These are phyloP conservation scores for Bovichtus diacanthus DNA, from an alignment of 2,797 vertebrate species.

Conservation along the genomic window DNA sequence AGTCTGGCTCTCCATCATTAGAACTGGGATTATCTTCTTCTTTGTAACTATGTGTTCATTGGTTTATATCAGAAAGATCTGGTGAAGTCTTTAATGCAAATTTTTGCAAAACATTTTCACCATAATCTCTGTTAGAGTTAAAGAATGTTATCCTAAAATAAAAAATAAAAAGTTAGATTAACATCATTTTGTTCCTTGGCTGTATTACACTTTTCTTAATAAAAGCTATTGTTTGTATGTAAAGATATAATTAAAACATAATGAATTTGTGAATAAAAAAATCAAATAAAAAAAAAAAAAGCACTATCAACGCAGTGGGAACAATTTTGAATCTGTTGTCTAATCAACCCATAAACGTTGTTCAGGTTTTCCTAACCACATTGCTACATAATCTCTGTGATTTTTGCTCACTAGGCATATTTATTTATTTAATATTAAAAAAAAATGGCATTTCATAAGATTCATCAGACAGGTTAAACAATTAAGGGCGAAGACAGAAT, in stretches of 20 bases:
- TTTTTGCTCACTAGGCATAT: neutral
- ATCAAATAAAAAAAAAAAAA: neutral
- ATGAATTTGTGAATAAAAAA: neutral
- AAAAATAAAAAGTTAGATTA: neutral
- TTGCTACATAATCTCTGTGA: too few species aligned
- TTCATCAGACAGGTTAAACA: too few species aligned
- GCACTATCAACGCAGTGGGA: neutral
- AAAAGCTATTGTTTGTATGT: neutral
- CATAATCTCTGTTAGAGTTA: neutral
- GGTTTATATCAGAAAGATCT: neutral
- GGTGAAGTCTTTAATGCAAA: neutral
- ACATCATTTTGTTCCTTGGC: neutral
- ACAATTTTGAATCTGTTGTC: neutral
- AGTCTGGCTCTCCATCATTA: slow-evolving; percentile 52
- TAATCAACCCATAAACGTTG: neutral
- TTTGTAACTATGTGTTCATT: slow-evolving; percentile 9
- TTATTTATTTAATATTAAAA: too few species aligned
- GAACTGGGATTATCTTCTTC: slow-evolving; percentile 26
- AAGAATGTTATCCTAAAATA: neutral
- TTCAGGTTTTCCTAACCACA: slow-evolving; percentile 2
- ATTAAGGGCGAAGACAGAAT: too few species aligned
- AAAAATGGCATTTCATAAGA: too few species aligned
- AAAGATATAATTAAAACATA: neutral
- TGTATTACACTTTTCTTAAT: neutral
- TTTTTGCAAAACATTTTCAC: neutral